Conservation (phyloP, 2,888 invertebrate genomes). For the Macrophya annulata region DNA sequence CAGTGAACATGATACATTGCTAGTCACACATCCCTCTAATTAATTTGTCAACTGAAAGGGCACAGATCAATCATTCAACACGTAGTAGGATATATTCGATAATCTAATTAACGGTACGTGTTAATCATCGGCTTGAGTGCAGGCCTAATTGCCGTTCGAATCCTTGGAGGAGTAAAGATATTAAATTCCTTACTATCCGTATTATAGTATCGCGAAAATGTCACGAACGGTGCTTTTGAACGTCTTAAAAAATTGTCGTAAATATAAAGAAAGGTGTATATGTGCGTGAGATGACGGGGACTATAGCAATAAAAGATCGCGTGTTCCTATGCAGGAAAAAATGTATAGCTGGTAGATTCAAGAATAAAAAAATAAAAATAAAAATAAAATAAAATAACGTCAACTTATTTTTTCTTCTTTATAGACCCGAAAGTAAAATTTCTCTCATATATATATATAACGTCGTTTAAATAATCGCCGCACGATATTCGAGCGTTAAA, state of each 20-base stretch:
- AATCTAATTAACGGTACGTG: not conserved
- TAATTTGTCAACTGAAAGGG: constrained; percentile 5
- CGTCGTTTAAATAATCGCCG: not conserved
- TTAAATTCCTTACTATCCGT: not conserved
- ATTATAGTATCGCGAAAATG: not conserved
- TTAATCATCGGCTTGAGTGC: not conserved
- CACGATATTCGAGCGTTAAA: constrained; percentile 50
- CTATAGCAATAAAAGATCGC: constrained; percentile 29
- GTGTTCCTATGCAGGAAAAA: not conserved
- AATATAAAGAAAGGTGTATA: not conserved
- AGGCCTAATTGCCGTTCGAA: constrained; percentile 10
- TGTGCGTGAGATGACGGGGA: constrained; percentile 2
- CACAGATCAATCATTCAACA: constrained; percentile 7
- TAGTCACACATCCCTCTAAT: not conserved
- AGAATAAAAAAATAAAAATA: not conserved
- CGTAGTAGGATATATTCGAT: not conserved
- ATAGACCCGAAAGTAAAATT: constrained; percentile 17
- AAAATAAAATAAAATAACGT: not conserved
- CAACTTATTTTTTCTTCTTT: not conserved
- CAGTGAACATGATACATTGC: not conserved
- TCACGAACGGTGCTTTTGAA: not conserved
- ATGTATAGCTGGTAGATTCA: not conserved
- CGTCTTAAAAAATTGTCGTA: not conserved
- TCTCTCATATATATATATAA: not conserved
- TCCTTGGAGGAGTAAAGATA: not conserved